Conservation (phyloP, 2,888 invertebrate species). For the Zonitis immaculata region DNA sequence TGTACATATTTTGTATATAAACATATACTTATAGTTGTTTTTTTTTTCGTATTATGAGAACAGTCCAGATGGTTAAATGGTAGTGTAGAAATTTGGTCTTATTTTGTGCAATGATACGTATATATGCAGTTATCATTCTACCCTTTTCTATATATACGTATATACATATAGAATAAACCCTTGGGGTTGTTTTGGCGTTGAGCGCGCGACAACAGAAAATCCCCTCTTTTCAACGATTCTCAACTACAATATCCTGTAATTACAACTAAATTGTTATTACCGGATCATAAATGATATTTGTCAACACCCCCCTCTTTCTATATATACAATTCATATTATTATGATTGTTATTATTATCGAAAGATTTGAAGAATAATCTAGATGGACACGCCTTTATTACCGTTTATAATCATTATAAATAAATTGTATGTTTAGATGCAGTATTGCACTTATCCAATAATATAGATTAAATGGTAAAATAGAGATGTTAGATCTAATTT, state of each 20-base stretch:
- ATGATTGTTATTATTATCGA: neutral
- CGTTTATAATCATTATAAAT: neutral
- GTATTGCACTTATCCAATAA: neutral
- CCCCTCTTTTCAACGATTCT: conserved; percentile 15
- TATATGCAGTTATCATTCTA: neutral
- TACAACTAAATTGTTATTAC: conserved; percentile 36
- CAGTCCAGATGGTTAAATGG: conserved; percentile 8
- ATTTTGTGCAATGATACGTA: conserved; percentile 11
- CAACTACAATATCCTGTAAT: conserved; percentile 32
- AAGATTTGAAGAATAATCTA: neutral
- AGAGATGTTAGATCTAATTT: conserved; percentile 5
- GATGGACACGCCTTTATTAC: neutral
- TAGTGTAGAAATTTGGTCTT: neutral
- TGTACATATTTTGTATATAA: too few species aligned
- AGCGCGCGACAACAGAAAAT: neutral
- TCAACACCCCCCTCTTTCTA: conserved; percentile 31
- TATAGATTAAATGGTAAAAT: neutral
- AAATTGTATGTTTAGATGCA: neutral
- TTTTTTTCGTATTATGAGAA: conserved; percentile 6
- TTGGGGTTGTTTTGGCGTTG: conserved; percentile 12
- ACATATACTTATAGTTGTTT: too few species aligned
- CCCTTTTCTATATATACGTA: neutral
- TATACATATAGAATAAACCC: conserved; percentile 3
- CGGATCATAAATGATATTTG: conserved; percentile 33
- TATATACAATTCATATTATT: neutral